Conservation (phyloP, 2,888 invertebrate genomes). For the Clunio marinus region DNA sequence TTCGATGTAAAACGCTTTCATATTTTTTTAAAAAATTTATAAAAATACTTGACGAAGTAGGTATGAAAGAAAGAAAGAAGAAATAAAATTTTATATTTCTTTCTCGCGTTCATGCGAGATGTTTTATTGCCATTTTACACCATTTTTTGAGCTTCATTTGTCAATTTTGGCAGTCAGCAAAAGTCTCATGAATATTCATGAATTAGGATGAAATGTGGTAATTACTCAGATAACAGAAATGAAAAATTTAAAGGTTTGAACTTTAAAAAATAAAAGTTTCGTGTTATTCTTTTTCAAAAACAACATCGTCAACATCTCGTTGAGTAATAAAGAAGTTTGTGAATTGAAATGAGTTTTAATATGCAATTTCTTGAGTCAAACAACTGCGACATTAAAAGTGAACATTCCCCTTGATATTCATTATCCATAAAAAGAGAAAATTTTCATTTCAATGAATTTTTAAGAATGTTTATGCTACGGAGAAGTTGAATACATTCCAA, state of each 20-base stretch:
- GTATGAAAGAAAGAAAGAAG: neutral
- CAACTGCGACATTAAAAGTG: too few species aligned
- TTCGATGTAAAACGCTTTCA: neutral
- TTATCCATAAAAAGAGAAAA: neutral
- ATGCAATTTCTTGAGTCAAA: too few species aligned
- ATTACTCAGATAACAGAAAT: neutral
- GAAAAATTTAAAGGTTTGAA: too few species aligned
- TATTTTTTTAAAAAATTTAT: neutral
- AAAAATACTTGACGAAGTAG: too few species aligned
- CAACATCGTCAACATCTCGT: too few species aligned
- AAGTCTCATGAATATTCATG: neutral
- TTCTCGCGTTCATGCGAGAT: neutral
- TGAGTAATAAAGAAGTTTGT: too few species aligned
- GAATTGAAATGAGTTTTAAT: too few species aligned
- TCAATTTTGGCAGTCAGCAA: neutral
- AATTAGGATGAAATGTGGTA: neutral
- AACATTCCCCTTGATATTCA: too few species aligned
- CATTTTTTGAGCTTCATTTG: neutral
- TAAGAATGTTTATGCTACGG: neutral
- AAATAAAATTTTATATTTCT: neutral
- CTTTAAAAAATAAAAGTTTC: too few species aligned
- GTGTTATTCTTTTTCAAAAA: too few species aligned
- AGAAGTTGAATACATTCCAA: neutral
- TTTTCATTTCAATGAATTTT: neutral
- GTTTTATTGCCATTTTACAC: neutral